These are phyloP conservation scores for Miichthys miiuy DNA, from an alignment of 2,797 vertebrate genomes.

Conservation along the genomic window DNA sequence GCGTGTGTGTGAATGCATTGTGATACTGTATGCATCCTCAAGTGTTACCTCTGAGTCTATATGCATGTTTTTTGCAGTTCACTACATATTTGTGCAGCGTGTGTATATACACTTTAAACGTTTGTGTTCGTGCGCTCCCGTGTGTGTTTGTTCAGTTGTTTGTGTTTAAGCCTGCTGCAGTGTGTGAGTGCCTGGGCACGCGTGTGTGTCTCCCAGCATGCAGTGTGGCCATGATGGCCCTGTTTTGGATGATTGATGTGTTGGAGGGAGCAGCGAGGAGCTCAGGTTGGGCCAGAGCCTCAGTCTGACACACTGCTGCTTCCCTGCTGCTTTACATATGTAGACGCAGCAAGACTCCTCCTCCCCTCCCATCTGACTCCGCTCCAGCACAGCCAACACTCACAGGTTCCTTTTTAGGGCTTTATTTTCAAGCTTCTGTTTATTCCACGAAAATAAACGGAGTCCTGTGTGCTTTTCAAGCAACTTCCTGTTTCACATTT, in stretches of 20 bases:
- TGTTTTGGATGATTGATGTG: constrained; percentile 87
- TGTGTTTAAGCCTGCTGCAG: constrained; percentile 38
- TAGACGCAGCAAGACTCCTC: constrained; percentile 85
- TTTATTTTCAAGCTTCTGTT: constrained; percentile 61
- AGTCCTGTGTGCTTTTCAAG: constrained; percentile 10
- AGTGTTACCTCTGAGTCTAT: constrained; percentile 3
- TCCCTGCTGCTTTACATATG: constrained; percentile 89
- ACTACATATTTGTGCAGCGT: constrained; percentile 4
- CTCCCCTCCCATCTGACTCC: constrained; percentile 73
- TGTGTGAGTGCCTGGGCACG: constrained; percentile 42
- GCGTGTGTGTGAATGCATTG: not conserved
- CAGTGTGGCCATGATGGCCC: constrained; percentile 73
- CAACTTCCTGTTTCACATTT: constrained; percentile 43
- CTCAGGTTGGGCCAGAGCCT: constrained; percentile 83
- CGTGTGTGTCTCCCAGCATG: constrained; percentile 77
- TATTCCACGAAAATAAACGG: constrained; percentile 24
- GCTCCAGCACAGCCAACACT: constrained; percentile 67
- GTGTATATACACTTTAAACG: not conserved
- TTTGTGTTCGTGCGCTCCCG: not conserved
- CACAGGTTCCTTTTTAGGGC: constrained; percentile 61
- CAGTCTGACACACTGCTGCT: constrained; percentile 82
- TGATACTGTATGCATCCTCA: constrained; percentile 3
- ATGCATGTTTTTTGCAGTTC: constrained; percentile 18
- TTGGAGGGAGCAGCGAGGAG: constrained; percentile 79
- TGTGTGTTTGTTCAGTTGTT: constrained; percentile 35